phyloP scores from a whole-genome alignment of 2,888 invertebrate genomes.

The Eupithecia insigniata region DNA sequence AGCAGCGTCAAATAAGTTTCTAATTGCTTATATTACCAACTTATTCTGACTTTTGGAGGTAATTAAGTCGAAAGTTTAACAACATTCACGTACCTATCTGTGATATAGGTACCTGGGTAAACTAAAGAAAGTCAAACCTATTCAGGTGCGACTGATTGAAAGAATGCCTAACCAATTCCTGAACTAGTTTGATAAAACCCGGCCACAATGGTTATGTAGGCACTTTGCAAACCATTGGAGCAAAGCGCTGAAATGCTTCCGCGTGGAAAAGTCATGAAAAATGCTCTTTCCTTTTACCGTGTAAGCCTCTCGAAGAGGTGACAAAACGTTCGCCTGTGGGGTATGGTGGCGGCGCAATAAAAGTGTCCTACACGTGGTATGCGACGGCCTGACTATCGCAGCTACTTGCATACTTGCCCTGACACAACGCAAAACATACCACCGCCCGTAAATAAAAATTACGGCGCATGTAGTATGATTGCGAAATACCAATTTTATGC shows the following conservation, averaged over 20 bases:
- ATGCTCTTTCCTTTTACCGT: constrained; percentile 64
- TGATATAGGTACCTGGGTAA: constrained; percentile 12
- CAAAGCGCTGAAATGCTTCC: constrained; percentile 69
- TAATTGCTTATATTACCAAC: constrained; percentile 84
- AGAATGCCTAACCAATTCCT: not conserved
- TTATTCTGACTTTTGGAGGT: constrained; percentile 81
- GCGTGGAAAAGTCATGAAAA: constrained; percentile 72
- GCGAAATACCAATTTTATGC: constrained; percentile 34
- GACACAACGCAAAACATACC: constrained; percentile 21
- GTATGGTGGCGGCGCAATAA: constrained; percentile 59
- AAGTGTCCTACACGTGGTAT: constrained; percentile 59
- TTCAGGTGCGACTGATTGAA: not conserved
- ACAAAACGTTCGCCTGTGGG: constrained; percentile 65
- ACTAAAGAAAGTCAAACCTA: not conserved
- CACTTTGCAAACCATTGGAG: constrained; percentile 66
- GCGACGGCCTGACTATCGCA: constrained; percentile 38
- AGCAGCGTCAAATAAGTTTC: constrained; percentile 84
- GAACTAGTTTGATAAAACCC: constrained; percentile 64
- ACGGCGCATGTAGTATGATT: constrained; percentile 34
- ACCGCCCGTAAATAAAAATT: constrained; percentile 33
- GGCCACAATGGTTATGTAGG: constrained; percentile 59
- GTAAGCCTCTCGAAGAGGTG: constrained; percentile 70
- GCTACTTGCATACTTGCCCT: constrained; percentile 42
- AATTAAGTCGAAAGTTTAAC: constrained; percentile 80
- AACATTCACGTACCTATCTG: constrained; percentile 71